Evolutionary conservation across 92 coral and sea anemone species (phyloP).

Genomic region (Micromussa lordhowensis): DNA sequence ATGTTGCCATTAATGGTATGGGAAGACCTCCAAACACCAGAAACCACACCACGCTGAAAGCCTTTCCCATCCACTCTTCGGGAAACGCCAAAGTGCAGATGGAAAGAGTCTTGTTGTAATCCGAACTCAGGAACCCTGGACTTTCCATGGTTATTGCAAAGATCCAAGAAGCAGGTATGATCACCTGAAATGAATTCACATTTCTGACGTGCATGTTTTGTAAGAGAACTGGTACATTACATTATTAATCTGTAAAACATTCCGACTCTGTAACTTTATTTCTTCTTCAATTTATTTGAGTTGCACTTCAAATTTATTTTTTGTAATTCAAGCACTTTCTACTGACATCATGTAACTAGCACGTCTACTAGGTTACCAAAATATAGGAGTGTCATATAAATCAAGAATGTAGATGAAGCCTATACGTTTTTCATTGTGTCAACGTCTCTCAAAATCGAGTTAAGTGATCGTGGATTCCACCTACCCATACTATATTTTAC

Average conservation of each 20-base stretch:
- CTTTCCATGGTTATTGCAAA: neutral
- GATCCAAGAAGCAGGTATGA: slow-evolving; percentile 3
- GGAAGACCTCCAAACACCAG: neutral
- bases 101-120: no score
- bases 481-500: neutral
- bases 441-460: neutral
- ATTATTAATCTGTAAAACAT: no score
- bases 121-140: neutral
- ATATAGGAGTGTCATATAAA: no score
- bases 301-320: no score
- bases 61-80: slow-evolving; percentile 27
- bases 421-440: no score
- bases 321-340: neutral
- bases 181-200: neutral
- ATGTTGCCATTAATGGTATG: neutral
- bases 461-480: neutral
- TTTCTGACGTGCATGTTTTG: neutral
- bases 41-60: slow-evolving; percentile 1
- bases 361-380: no score
- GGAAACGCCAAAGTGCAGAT: neutral
- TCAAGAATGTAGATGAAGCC: no score
- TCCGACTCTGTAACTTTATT: neutral
- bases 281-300: no score
- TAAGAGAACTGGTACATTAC: neutral
- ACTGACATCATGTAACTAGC: neutral